phyloP scores from a whole-genome alignment of 2,888 invertebrate species.

The Eremobia ochroleuca region DNA sequence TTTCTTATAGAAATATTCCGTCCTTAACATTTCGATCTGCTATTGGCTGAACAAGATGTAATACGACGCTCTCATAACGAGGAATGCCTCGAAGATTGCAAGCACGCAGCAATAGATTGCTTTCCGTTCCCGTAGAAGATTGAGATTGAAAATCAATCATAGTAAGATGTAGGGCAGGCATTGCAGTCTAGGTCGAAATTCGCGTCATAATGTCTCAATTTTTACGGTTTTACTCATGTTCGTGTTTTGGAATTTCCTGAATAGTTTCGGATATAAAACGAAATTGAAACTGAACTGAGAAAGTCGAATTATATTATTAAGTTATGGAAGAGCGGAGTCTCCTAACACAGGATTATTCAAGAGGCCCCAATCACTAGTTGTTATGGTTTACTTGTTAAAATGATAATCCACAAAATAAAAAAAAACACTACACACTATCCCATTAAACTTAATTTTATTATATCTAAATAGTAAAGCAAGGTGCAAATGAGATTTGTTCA shows the following conservation, averaged over 20 bases:
- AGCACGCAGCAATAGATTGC: conserved; percentile 55
- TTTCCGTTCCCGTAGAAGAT: conserved; percentile 40
- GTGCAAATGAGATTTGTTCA: conserved; percentile 7
- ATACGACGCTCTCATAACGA: conserved; percentile 28
- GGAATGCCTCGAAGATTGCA: conserved; percentile 55
- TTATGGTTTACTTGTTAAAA: neutral
- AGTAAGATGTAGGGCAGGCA: conserved; percentile 24
- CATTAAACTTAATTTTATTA: neutral
- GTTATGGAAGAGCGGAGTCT: neutral
- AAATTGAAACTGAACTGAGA: too few species aligned
- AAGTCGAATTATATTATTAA: neutral
- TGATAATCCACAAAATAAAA: neutral
- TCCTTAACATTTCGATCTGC: conserved; percentile 9
- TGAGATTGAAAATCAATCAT: conserved; percentile 53
- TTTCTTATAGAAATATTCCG: conserved; percentile 6
- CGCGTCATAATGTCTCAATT: neutral
- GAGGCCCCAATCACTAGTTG: neutral
- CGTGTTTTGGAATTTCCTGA: neutral
- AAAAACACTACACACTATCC: neutral
- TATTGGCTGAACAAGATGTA: conserved; percentile 27
- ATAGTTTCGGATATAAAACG: neutral
- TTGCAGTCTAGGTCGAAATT: conserved; percentile 20
- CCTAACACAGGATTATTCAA: neutral
- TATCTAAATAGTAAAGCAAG: neutral
- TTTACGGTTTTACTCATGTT: neutral